phyloP scores from a whole-genome alignment of 2,113 vertebrate species.

The Ranitomeya imitator region DNA sequence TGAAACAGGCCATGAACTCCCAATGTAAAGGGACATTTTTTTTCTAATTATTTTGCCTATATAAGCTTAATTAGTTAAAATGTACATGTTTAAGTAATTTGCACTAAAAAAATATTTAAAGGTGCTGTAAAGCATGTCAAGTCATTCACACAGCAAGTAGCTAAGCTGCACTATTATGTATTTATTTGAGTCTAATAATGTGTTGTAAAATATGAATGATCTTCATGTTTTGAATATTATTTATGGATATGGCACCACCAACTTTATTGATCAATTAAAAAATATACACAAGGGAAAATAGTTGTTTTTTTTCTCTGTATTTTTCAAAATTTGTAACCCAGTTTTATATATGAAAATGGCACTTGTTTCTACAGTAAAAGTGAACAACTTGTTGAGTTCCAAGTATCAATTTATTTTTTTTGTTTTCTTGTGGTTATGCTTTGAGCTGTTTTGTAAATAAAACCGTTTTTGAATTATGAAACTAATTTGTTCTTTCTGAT shows the following conservation, averaged over 20 bases:
- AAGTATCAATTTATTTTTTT: constrained; percentile 72
- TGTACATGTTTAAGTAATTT: background rate
- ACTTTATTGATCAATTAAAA: constrained; percentile 95
- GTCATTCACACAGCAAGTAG: background rate
- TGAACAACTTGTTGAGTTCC: constrained; percentile 75
- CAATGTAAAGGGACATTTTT: background rate
- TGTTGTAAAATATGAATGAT: constrained; percentile 27
- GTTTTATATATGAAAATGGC: constrained; percentile 79
- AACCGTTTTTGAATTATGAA: constrained; percentile 61
- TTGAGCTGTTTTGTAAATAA: constrained; percentile 68
- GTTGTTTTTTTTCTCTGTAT: constrained; percentile 73
- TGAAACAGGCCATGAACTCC: background rate
- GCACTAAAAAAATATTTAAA: background rate
- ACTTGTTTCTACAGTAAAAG: constrained; percentile 82
- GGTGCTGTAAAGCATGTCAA: background rate
- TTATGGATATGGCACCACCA: constrained; percentile 77
- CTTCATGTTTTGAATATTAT: constrained; percentile 14
- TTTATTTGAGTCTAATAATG: background rate
- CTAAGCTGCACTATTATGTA: too few species aligned
- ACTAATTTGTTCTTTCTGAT: constrained; percentile 81
- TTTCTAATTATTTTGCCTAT: background rate
- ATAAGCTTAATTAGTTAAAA: background rate
- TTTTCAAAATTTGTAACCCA: constrained; percentile 81
- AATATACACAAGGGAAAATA: constrained; percentile 96
- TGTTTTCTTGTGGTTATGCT: constrained; percentile 62